Base-by-base conservation (phyloP, 2,797 vertebrate genomes). In the Adrianichthys oophorus region DNA sequence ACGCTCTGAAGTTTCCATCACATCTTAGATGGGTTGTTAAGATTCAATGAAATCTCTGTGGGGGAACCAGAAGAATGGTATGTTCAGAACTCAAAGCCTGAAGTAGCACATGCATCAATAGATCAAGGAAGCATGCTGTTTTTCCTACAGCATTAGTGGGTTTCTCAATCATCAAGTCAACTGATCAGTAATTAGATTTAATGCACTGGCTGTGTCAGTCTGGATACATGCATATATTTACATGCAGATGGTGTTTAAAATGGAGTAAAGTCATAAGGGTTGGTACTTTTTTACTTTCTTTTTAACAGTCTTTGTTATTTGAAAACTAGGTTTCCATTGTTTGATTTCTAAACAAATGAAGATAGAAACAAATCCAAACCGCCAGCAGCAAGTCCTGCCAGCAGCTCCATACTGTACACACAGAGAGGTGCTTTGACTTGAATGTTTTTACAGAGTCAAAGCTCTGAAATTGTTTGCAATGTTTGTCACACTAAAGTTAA, bases 61-160 rank as follows among this genome's bases (percentile, higher is more conserved):
- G 41, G 55, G 48, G 57, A 51, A 52, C 65, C 56, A 41, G 37
- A 52, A 47, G 83, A 76, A 85, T 80, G 70, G 16, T 48, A 23
- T 68, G 76, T 82, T 62, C 72, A 72, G 8, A 3, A 63, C 58
- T 21, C 56, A 23, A 47, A 50, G 56, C 55, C 24, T 37, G 3
- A 41, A 49, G 59, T 74, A 76, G 72, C 48, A 62, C 75, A 84
- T 85, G 70, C 66, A 63, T 62, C 32, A 43, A 66, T 42, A 71
- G 56, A 78, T 71, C 55, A 82, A 52, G 75, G 49, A 59, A 10
- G 7, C 12, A 52, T 41, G 40, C 14, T 15, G 53, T 37, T 72
- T 61, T 50, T 65, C 49, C 60, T 48, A 40, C 58, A 37, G 37
- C 18, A 41, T 65, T 46, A 15, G 26, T 56, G 49, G 42, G 57